Conservation (phyloP, 1,140 invertebrate genomes). For the Coenobita brevimanus region DNA sequence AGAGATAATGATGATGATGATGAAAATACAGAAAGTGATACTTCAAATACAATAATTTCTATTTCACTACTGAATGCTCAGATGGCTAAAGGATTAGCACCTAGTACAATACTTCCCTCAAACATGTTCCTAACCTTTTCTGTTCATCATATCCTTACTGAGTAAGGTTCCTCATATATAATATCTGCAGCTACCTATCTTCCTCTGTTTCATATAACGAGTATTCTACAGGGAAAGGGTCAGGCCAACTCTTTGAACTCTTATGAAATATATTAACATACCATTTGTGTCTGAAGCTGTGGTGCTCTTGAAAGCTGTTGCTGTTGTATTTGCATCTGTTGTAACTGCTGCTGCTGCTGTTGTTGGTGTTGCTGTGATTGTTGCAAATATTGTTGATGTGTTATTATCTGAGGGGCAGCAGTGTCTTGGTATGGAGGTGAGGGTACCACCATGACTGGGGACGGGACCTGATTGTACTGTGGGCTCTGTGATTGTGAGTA, state of each 20-base stretch:
- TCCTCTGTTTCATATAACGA: too few relatives aligned
- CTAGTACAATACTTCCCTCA: too few relatives aligned
- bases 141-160: too few relatives aligned
- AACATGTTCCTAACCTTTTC: too few relatives aligned
- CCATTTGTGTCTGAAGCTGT: slow-evolving; percentile 13
- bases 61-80: too few relatives aligned
- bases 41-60: too few relatives aligned
- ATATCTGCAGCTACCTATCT: too few relatives aligned
- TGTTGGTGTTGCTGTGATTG: slow-evolving; percentile 35
- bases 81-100: too few relatives aligned
- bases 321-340: slow-evolving; percentile 38
- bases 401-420: slow-evolving; percentile 8
- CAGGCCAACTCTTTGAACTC: background rate
- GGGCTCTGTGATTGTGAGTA: background rate
- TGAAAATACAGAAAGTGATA: too few relatives aligned
- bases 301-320: slow-evolving; percentile 35
- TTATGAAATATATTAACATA: slow-evolving; percentile 28
- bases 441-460: slow-evolving; percentile 58
- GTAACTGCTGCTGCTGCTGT: slow-evolving; percentile 34
- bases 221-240: too few relatives aligned
- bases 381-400: slow-evolving; percentile 34
- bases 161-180: too few relatives aligned
- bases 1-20: too few relatives aligned
- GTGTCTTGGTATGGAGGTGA: slow-evolving; percentile 39
- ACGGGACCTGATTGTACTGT: slow-evolving; percentile 41